Conservation (phyloP, 1,140 invertebrate species). For the Plutomurus gul region DNA sequence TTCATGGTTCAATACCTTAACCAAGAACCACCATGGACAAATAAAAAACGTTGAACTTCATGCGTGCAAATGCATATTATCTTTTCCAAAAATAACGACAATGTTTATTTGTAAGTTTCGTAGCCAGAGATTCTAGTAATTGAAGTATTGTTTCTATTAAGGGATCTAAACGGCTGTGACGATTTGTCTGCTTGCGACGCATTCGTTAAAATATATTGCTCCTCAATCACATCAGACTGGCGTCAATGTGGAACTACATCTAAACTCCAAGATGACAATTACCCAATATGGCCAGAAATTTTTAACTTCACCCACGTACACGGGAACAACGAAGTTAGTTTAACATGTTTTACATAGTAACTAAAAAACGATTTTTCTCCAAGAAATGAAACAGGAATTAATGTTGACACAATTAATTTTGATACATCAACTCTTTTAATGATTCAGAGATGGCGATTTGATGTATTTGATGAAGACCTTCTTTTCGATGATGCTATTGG, state of each 20-base stretch:
- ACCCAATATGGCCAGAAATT: slow-evolving; percentile 34
- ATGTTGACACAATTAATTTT: background rate
- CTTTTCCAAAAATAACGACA: background rate
- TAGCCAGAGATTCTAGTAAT: no score
- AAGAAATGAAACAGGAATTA: background rate
- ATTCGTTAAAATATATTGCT: slow-evolving; percentile 17
- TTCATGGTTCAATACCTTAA: background rate
- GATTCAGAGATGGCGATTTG: slow-evolving; percentile 39
- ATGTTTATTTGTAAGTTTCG: no score
- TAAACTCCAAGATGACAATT: slow-evolving; percentile 37
- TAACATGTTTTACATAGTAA: background rate
- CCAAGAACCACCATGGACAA: no score
- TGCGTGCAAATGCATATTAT: no score
- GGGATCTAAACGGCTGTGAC: slow-evolving; percentile 39
- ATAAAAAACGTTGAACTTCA: no score
- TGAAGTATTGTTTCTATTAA: background rate
- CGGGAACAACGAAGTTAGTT: slow-evolving; percentile 2
- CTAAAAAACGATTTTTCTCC: background rate
- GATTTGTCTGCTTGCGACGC: slow-evolving; percentile 32
- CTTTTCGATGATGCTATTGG: slow-evolving; percentile 27
- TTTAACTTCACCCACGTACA: slow-evolving; percentile 27
- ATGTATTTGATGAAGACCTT: slow-evolving; percentile 29
- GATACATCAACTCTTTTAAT: background rate
- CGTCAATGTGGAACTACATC: slow-evolving; percentile 27
- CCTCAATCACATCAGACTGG: slow-evolving; percentile 18